A percentile compares a stretch with the other conserved stretches of the same genome.
Evolutionary conservation across 2,113 vertebrate genomes (phyloP).

Genomic region (Pseudopodoces humilis): DNA sequence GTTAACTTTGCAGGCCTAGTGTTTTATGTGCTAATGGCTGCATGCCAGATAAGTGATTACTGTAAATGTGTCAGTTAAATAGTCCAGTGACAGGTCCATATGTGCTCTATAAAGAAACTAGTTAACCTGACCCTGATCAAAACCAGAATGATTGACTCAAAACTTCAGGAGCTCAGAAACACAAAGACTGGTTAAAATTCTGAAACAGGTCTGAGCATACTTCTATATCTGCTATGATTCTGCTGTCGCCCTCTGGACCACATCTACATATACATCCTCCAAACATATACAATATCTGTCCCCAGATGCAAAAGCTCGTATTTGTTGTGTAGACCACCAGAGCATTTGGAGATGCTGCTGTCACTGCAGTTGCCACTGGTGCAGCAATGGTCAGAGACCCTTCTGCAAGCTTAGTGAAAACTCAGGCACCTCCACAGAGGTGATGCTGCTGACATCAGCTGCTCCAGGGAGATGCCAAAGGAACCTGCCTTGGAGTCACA

Average conservation of each 20-base stretch:
- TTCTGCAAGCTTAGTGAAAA: neutral
- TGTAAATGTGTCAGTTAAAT: conserved; percentile 53
- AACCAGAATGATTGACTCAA: conserved; percentile 39
- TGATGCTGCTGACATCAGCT: neutral
- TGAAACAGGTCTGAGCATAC: neutral
- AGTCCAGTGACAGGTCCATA: conserved; percentile 59
- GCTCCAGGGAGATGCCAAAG: fast-evolving
- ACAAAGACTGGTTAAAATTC: neutral
- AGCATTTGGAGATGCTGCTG: neutral
- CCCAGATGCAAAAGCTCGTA: neutral
- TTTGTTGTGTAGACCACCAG: neutral
- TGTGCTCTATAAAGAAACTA: conserved; percentile 31
- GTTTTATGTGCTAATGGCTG: conserved; percentile 23
- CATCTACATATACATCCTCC: neutral
- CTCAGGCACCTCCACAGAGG: fast-evolving
- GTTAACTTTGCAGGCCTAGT: conserved; percentile 7
- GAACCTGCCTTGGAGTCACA: neutral
- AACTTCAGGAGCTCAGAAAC: conserved; percentile 8
- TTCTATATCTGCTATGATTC: neutral
- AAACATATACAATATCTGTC: neutral
- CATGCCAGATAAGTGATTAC: conserved; percentile 39
- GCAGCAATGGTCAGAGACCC: neutral
- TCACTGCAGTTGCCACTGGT: neutral
- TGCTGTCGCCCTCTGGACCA: fast-evolving
- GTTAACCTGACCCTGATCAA: conserved; percentile 40